Percentiles rank a stretch among this genome's conserved stretches.
Evolutionary conservation across 2,888 invertebrate genomes (phyloP).

Genomic region (Euzophera pinguis): DNA sequence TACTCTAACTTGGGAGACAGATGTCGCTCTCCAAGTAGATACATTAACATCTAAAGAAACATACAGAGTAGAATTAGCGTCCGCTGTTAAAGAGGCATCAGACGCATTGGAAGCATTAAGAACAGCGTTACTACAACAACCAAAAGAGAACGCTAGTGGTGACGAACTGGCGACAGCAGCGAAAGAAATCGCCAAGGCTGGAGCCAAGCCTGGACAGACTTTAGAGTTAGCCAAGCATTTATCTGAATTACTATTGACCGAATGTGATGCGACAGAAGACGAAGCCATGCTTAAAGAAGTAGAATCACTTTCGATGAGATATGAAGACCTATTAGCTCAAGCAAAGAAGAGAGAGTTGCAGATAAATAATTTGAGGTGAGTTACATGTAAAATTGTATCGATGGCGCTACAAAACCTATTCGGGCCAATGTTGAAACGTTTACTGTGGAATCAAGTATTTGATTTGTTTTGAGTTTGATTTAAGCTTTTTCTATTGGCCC

Average conservation of each 20-base stretch:
- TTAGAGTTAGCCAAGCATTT: slow-evolving; percentile 91
- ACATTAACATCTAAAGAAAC: slow-evolving; percentile 92
- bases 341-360: slow-evolving; percentile 88
- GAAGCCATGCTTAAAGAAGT: slow-evolving; percentile 84
- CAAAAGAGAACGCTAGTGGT: slow-evolving; percentile 73
- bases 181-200: slow-evolving; percentile 86
- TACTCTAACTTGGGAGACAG: slow-evolving; percentile 86
- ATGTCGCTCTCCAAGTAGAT: slow-evolving; percentile 90
- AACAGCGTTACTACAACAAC: slow-evolving; percentile 61
- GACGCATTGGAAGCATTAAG: slow-evolving; percentile 84
- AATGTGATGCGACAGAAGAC: slow-evolving; percentile 84
- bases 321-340: slow-evolving; percentile 83
- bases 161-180: slow-evolving; percentile 82
- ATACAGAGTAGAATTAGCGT: slow-evolving; percentile 86
- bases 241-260: slow-evolving; percentile 85
- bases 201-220: slow-evolving; percentile 89
- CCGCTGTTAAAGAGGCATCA: slow-evolving; percentile 86
- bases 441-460: neutral
- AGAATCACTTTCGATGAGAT: slow-evolving; percentile 82
- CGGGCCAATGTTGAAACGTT: slow-evolving; percentile 14
- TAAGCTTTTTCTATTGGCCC: slow-evolving; percentile 15
- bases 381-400: slow-evolving; percentile 13
- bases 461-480: slow-evolving; percentile 3
- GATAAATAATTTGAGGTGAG: slow-evolving; percentile 88
- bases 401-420: slow-evolving; percentile 14